Conservation (phyloP, 1,140 invertebrate species). For the Lepeophtheirus salmonis region DNA sequence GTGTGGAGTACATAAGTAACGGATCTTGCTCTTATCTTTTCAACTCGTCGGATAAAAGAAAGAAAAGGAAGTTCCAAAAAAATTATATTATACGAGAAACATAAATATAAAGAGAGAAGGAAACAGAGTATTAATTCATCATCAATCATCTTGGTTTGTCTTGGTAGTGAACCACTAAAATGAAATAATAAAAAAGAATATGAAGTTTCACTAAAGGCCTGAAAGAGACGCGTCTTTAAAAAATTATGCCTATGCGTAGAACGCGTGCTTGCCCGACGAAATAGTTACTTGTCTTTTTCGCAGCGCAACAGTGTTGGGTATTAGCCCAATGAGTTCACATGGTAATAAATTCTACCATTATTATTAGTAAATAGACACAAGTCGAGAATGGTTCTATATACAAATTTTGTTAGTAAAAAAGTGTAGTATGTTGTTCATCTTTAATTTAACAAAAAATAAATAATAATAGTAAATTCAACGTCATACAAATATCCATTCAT, state of each 20-base stretch:
- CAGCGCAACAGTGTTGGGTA: background rate
- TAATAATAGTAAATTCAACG: background rate
- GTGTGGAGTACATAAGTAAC: no score
- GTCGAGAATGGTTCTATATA: background rate
- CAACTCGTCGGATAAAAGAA: no score
- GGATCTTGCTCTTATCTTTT: no score
- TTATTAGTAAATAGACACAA: background rate
- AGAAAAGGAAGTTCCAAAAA: no score
- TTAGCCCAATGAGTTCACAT: background rate
- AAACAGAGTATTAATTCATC: background rate
- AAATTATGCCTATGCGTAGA: background rate
- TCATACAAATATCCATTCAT: no score
- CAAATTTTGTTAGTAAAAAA: background rate
- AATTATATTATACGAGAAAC: no score
- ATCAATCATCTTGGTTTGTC: background rate
- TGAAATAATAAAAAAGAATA: background rate
- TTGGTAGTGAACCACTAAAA: background rate
- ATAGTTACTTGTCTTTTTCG: background rate
- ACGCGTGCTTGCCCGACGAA: background rate
- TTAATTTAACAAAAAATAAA: background rate
- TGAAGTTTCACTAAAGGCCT: background rate
- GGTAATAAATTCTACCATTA: background rate
- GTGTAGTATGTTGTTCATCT: background rate
- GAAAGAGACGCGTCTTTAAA: background rate
- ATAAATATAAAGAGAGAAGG: no score